phyloP scores from a whole-genome alignment of 2,797 vertebrate species.

The Coregonus ussuriensis region DNA sequence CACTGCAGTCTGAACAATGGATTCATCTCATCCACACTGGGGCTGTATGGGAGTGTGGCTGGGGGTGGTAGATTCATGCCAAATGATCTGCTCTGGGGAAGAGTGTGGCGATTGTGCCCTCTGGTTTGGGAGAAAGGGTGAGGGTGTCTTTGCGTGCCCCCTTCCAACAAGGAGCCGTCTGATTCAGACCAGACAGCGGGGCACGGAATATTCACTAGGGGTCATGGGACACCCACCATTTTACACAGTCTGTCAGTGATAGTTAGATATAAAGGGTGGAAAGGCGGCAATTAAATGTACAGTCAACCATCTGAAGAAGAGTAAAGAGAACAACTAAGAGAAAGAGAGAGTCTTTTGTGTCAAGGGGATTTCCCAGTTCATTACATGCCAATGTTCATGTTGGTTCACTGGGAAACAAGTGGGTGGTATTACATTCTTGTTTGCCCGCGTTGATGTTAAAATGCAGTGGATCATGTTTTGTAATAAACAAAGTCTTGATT shows the following conservation, averaged over 20 bases:
- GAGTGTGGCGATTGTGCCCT: slow-evolving; percentile 48
- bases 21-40: slow-evolving; percentile 39
- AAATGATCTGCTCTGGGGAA: slow-evolving; percentile 27
- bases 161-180: slow-evolving; percentile 63
- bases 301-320: slow-evolving; percentile 25
- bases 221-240: slow-evolving; percentile 49
- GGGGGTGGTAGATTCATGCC: slow-evolving; percentile 46
- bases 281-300: slow-evolving; percentile 29
- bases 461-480: too few relatives aligned
- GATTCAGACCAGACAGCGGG: slow-evolving; percentile 48
- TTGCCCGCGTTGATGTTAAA: not conserved
- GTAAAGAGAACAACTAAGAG: slow-evolving; percentile 18
- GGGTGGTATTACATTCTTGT: not conserved
- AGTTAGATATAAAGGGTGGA: slow-evolving; percentile 29
- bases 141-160: slow-evolving; percentile 15
- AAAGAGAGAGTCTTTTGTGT: slow-evolving; percentile 31
- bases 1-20: slow-evolving; percentile 48
- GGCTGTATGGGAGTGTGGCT: slow-evolving; percentile 23
- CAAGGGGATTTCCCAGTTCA: slow-evolving; percentile 25
- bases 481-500: not conserved
- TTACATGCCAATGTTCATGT: not conserved
- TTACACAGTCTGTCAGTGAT: not conserved
- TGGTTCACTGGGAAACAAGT: not conserved
- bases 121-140: slow-evolving; percentile 47
- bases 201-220: slow-evolving; percentile 38